These are phyloP conservation scores for Anas platyrhynchos DNA, from an alignment of 2,113 vertebrate genomes.

Conservation along the genomic window DNA sequence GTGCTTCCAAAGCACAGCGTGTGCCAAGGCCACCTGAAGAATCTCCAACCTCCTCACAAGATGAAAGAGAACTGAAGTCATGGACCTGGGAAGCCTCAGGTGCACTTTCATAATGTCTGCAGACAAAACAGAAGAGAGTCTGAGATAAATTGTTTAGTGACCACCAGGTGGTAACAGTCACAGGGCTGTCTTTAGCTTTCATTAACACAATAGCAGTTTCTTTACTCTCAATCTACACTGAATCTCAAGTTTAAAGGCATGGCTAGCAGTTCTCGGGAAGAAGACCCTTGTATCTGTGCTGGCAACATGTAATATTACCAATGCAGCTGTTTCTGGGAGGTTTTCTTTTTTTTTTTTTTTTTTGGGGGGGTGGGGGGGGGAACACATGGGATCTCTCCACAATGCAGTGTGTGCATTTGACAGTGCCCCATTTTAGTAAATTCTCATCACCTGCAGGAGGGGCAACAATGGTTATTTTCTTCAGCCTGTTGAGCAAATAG, in stretches of 20 bases:
- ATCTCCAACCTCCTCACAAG: conserved; percentile 77
- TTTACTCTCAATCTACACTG: conserved; percentile 78
- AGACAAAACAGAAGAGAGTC: conserved; percentile 84
- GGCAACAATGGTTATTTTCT: conserved; percentile 68
- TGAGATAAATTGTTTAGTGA: conserved; percentile 86
- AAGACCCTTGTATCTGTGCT: conserved; percentile 69
- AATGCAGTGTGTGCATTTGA: conserved; percentile 58
- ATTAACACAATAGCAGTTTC: conserved; percentile 80
- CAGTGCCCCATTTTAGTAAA: conserved; percentile 63
- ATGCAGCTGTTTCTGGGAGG: conserved; percentile 64
- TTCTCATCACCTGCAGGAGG: conserved; percentile 73
- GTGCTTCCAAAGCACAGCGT: conserved; percentile 85
- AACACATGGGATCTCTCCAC: conserved; percentile 63
- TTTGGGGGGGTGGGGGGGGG: background rate
- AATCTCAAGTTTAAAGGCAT: conserved; percentile 79
- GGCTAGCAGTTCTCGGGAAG: conserved; percentile 71
- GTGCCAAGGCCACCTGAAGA: conserved; percentile 82
- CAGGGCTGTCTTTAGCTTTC: conserved; percentile 73
- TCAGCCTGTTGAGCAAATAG: conserved; percentile 68
- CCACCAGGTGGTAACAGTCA: conserved; percentile 73
- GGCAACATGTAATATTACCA: conserved; percentile 72
- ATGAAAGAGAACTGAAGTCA: conserved; percentile 80
- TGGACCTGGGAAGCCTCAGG: conserved; percentile 77
- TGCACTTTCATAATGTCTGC: conserved; percentile 81
- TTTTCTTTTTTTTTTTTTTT: background rate